Percentiles rank a stretch among this genome's conserved stretches.
Conservation (phyloP, 2,113 vertebrate genomes). For the Epinephelus moara region DNA sequence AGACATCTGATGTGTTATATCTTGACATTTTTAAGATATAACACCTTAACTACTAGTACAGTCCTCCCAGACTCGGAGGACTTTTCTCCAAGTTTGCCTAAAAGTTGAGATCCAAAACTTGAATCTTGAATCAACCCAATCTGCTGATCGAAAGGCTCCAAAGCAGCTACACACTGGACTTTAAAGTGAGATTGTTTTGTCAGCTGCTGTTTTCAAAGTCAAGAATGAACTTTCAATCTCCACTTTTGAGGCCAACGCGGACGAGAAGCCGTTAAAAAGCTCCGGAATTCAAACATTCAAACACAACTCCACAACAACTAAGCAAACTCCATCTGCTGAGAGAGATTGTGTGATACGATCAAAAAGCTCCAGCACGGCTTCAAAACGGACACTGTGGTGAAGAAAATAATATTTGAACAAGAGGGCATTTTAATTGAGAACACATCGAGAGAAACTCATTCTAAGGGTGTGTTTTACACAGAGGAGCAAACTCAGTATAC, state of each 20-base stretch:
- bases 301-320: not conserved
- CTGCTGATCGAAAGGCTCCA: not conserved
- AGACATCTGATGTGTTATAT: not conserved
- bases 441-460: not conserved
- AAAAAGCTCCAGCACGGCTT: not conserved
- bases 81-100: not conserved
- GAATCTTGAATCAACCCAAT: not conserved
- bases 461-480: not conserved
- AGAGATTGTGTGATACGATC: not conserved
- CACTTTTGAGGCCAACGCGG: not conserved
- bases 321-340: not conserved
- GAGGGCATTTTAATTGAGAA: not conserved
- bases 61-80: not conserved
- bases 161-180: not conserved
- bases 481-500: not conserved
- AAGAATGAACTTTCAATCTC: not conserved
- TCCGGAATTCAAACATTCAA: not conserved
- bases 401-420: not conserved
- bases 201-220: not conserved
- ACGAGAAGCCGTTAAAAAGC: not conserved
- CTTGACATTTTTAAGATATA: not conserved
- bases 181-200: not conserved
- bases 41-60: too few relatives aligned
- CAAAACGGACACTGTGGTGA: not conserved
- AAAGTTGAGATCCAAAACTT: not conserved